Percentiles rank a stretch among this genome's conserved stretches.
phyloP scores from a whole-genome alignment of 2,797 vertebrate species.

The Ceryle rudis region DNA sequence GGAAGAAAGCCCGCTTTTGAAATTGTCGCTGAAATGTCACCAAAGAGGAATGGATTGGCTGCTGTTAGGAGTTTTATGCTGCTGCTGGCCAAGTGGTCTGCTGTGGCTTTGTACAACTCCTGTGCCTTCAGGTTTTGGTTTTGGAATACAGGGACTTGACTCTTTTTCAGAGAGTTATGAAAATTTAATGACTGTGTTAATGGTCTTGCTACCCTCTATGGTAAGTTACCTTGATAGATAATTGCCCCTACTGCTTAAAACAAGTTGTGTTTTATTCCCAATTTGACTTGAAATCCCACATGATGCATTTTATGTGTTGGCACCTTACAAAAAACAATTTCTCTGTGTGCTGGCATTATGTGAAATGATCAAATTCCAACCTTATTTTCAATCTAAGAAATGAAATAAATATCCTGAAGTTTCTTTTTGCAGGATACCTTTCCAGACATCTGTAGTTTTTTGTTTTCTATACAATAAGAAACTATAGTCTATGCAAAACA shows the following conservation, averaged over 20 bases:
- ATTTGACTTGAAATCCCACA: background rate
- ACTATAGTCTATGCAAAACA: background rate
- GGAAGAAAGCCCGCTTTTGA: background rate
- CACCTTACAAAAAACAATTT: background rate
- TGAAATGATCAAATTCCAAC: background rate
- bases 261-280: background rate
- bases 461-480: background rate
- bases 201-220: background rate
- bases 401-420: background rate
- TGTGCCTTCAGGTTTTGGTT: background rate
- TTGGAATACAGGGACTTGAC: background rate
- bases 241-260: background rate
- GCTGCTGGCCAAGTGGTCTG: background rate
- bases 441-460: background rate
- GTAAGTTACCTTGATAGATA: background rate
- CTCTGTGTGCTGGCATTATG: background rate
- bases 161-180: background rate
- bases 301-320: background rate
- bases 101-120: background rate
- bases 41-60: background rate
- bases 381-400: background rate
- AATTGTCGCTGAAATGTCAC: background rate
- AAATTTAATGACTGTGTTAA: background rate
- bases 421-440: background rate
- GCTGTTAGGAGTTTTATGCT: background rate